phyloP scores from a whole-genome alignment of 2,113 vertebrate species.

The Bungarus multicinctus region DNA sequence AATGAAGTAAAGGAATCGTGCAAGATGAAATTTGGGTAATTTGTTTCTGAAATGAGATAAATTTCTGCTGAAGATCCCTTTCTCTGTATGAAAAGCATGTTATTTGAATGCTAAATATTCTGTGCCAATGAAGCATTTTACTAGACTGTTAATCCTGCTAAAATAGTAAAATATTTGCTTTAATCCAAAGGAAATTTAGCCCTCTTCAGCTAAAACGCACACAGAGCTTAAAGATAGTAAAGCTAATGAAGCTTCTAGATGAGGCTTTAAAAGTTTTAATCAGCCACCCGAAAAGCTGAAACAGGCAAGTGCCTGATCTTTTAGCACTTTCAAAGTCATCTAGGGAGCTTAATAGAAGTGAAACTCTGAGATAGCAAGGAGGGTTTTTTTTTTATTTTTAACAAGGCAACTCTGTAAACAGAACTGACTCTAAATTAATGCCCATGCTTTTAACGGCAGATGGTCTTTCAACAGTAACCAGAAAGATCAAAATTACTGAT shows the following conservation, averaged over 20 bases:
- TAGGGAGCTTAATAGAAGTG: not conserved
- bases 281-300: not conserved
- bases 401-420: not conserved
- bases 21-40: not conserved
- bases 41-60: not conserved
- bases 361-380: not conserved
- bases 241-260: not conserved
- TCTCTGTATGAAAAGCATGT: not conserved
- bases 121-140: not conserved
- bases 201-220: not conserved
- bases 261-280: not conserved
- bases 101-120: not conserved
- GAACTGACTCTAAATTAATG: not conserved
- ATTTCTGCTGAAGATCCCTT: not conserved
- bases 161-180: not conserved
- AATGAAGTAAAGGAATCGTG: not conserved
- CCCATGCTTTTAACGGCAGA: not conserved
- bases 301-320: not conserved
- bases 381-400: not conserved
- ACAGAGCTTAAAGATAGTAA: not conserved
- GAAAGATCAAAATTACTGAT: not conserved
- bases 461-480: not conserved
- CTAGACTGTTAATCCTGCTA: not conserved
- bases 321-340: not conserved
- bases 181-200: not conserved